Evolutionary conservation across 2,888 invertebrate species (phyloP).

Genomic region (Pharmacophagus antenor): DNA sequence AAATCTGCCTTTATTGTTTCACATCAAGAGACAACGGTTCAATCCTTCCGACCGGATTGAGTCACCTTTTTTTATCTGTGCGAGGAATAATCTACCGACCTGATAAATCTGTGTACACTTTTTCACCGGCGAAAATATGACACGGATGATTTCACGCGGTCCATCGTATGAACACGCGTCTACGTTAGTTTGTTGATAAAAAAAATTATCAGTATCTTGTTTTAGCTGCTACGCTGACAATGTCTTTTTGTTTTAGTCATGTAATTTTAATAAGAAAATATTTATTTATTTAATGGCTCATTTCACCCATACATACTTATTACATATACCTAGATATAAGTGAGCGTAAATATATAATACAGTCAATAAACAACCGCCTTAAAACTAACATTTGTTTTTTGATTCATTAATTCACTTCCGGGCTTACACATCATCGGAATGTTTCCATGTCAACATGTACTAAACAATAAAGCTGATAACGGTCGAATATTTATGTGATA

Average conservation of each 20-base stretch:
- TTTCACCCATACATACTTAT: too few species aligned
- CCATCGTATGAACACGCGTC: slow-evolving; percentile 1
- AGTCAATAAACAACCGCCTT: too few species aligned
- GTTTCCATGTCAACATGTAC: too few species aligned
- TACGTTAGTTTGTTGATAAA: slow-evolving; percentile 12
- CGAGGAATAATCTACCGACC: slow-evolving; percentile 16
- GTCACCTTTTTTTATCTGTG: slow-evolving; percentile 30
- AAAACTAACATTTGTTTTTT: too few species aligned
- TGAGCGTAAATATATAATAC: too few species aligned
- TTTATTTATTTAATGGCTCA: too few species aligned
- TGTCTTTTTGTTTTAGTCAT: background rate
- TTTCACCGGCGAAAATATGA: slow-evolving; percentile 19
- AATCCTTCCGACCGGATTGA: slow-evolving; percentile 26
- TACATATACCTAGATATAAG: too few species aligned
- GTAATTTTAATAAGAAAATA: background rate
- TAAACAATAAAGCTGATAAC: too few species aligned
- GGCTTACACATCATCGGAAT: too few species aligned
- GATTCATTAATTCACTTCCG: too few species aligned
- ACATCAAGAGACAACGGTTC: slow-evolving; percentile 15
- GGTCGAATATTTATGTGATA: too few species aligned
- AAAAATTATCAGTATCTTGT: background rate
- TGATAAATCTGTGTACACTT: slow-evolving; percentile 10
- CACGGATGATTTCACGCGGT: slow-evolving; percentile 9
- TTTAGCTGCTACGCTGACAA: background rate
- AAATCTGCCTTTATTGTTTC: slow-evolving; percentile 30